Evolutionary conservation across 2,113 vertebrate genomes (phyloP).

Genomic region (Aleadryas rufinucha): DNA sequence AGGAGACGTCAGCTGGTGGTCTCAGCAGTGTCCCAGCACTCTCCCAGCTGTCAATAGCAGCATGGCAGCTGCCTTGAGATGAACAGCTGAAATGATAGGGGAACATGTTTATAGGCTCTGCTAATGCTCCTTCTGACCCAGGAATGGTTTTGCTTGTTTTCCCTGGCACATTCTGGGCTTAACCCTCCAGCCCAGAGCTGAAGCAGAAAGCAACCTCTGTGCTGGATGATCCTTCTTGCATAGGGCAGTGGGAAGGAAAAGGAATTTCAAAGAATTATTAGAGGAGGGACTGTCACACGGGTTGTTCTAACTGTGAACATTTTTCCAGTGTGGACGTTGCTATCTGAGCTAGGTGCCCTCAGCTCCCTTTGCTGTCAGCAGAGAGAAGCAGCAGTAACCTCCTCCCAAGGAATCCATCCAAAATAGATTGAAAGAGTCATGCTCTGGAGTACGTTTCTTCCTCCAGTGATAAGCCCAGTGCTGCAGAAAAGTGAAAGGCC

Average conservation of each 20-base stretch:
- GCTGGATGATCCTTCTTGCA: neutral
- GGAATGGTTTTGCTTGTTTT: constrained; percentile 61
- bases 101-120: neutral
- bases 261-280: neutral
- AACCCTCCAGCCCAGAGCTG: neutral
- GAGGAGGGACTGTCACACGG: neutral
- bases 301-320: neutral
- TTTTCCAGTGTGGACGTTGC: neutral
- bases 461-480: neutral
- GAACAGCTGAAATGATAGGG: constrained; percentile 62
- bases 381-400: neutral
- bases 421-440: neutral
- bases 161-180: neutral
- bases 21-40: neutral
- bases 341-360: neutral
- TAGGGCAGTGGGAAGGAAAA: neutral
- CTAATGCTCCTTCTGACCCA: constrained; percentile 24
- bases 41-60: constrained; percentile 55
- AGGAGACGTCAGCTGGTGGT: constrained; percentile 37
- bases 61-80: neutral
- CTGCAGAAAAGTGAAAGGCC: neutral
- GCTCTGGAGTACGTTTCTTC: neutral
- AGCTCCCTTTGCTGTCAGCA: neutral
- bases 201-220: neutral
- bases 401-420: neutral